Base-by-base conservation (phyloP, 2,113 vertebrate genomes). In the Corvus hawaiiensis region DNA sequence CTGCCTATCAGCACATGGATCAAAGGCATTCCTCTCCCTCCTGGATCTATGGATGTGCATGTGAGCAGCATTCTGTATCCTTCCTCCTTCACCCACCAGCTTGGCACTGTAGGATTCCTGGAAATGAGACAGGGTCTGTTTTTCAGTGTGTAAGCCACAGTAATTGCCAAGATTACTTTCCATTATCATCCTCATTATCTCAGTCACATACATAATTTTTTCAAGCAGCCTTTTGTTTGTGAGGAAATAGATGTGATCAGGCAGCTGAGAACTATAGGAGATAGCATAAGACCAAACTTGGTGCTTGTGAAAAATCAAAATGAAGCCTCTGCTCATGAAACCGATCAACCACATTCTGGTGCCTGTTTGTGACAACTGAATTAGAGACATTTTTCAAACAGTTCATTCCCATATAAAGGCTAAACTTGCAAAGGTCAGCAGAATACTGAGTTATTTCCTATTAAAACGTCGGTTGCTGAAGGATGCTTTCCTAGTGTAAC, bases 301-400 rank as follows among this genome's bases (percentile, higher is more conserved):
- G 43, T 32, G 32, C 44, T 75, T 61, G 32, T 67, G 51, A 80
- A 75, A 78, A 66, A 76, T 20, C 37, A 84, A 88, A 95, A 71
- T 13, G 43, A 69, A 84, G 33, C 67, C 74, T 83, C 30, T 68
- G 46, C 69, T 79, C 35, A 22, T 43, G 28, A 69, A 68, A 76
- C 37, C 89, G 49, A 58, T 51, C 58, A 87, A 71, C 30, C 66
- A 67, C 55, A 41, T 39, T 52, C 66, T 67, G 43, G 22, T 49
- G 48, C 46, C 46, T 76, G 63, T 46, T 79, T 90, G 43, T 80
- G 82, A 90, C 79, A 93, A 94, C 13, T 89, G 75, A 91, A 90
- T 91, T 93, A 87, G 63, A 89, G 69, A 89, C 24, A 79, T 90
- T 91, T 93, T 87, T 93, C 81, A 94, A 86, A 83, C 59, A 52